A percentile compares a stretch with the other conserved stretches of the same genome.
Conservation (phyloP, 2,113 vertebrate genomes). For the Gadus macrocephalus region DNA sequence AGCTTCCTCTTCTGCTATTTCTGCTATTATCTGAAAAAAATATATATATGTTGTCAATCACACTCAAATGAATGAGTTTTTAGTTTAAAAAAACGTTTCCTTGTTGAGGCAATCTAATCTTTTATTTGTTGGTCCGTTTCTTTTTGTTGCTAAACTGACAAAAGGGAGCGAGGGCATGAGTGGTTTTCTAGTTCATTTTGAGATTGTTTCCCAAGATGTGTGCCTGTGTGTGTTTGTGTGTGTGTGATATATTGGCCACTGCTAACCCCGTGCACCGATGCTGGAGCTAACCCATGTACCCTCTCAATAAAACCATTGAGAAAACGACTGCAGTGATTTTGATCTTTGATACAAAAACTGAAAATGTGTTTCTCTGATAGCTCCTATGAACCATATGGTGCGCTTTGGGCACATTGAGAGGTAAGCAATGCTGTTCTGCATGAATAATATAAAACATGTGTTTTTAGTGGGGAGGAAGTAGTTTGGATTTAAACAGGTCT, state of each 20-base stretch:
- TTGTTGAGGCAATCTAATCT: conserved; percentile 28
- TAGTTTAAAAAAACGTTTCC: conserved; percentile 22
- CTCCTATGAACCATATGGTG: no score
- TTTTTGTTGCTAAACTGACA: conserved; percentile 10
- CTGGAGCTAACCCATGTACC: conserved; percentile 38
- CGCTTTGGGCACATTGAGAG: no score
- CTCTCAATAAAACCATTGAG: conserved; percentile 20
- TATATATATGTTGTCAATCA: conserved; percentile 31
- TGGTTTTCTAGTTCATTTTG: background rate
- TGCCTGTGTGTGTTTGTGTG: background rate
- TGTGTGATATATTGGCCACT: background rate
- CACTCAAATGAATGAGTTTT: conserved; percentile 11
- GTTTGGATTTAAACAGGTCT: background rate
- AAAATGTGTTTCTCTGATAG: no score
- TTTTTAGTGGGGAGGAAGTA: no score
- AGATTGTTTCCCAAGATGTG: background rate
- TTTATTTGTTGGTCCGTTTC: conserved; percentile 1
- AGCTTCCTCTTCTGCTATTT: conserved; percentile 15
- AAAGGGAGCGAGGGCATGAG: no score
- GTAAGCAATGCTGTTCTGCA: no score
- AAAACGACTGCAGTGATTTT: background rate
- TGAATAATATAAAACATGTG: no score
- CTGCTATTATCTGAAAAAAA: conserved; percentile 2
- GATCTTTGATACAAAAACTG: no score
- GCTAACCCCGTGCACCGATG: conserved; percentile 14